Base-by-base conservation (phyloP, 1,140 invertebrate species). In the Brachystomella parvula region DNA sequence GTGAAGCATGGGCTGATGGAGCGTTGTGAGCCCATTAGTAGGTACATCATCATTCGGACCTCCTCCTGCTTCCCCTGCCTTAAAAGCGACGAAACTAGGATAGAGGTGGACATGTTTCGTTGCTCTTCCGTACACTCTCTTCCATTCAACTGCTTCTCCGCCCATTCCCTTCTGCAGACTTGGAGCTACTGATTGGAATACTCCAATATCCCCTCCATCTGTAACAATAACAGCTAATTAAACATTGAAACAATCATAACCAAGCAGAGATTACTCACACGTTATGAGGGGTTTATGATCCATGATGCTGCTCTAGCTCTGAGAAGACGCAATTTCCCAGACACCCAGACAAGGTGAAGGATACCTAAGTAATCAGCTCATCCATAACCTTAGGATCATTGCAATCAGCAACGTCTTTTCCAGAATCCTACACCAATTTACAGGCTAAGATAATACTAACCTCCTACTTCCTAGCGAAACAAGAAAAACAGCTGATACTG, bases 121-220 rank as follows among this genome's bases (percentile, higher is more conserved):
- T 19, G 87, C 85, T 63, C 89, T 81, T 33, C 89, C 88, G 74
- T 87, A 88, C 12, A 88, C 90, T 74, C 93, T 84, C 73, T 87
- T 84, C 92, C 92, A 96, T 80, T 97, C 93, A 73, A 87, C 87
- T 1, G 86, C 82, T 75, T 95, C 92, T 74, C 87, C 82, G 6
- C 91, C 88, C 65, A 97, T 84, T 9, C 87, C 86, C 75, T 90
- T 85, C 1, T 86, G 78, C 28, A 96, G 80, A 62, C 83, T 83
- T 29, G 85, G 81, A 76, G 92, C 87, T 69, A 96, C 79, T n/a
- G 84, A 85, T 64, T 86, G 85, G 80, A 95, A 96, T 64, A 96
- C 82, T 65, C 85, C 86, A 76, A 87, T 84, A 78, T 95, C 90
- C 65, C 94, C 94, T 76, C 89, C 87, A 86, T 89, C 92, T 96